Conservation (phyloP, 2,888 invertebrate species). For the Drosophila kuntzei region DNA sequence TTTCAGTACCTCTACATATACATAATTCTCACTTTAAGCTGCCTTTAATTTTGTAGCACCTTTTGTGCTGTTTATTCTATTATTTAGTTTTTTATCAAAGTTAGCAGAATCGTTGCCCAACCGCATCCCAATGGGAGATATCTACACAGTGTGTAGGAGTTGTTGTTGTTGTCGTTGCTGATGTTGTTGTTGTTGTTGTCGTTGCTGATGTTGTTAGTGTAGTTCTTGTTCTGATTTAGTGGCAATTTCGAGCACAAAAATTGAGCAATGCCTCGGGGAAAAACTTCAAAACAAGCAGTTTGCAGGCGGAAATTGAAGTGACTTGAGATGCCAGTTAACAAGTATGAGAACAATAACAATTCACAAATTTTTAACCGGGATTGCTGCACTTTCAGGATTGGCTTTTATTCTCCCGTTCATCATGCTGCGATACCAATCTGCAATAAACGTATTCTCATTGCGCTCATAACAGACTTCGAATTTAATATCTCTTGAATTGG, state of each 20-base stretch:
- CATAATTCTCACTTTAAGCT: conserved; percentile 32
- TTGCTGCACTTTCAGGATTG: not conserved
- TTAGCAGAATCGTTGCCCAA: conserved; percentile 31
- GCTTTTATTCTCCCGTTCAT: not conserved
- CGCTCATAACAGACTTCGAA: not conserved
- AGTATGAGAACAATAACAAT: conserved; percentile 51
- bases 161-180: conserved; percentile 13
- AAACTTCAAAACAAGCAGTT: conserved; percentile 60
- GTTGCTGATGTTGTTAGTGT: conserved; percentile 21
- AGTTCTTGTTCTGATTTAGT: conserved; percentile 72
- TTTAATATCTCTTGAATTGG: not conserved
- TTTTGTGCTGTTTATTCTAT: conserved; percentile 72
- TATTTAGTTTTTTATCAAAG: conserved; percentile 78
- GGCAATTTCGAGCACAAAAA: conserved; percentile 75
- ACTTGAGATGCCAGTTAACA: conserved; percentile 54
- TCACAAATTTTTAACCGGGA: conserved; percentile 5
- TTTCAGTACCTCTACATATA: conserved; percentile 13
- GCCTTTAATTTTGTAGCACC: conserved; percentile 69
- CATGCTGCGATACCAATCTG: conserved; percentile 17
- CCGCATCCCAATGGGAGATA: conserved; percentile 38
- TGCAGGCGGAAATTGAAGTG: conserved; percentile 68
- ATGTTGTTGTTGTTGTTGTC: too few relatives aligned
- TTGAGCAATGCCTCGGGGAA: conserved; percentile 61
- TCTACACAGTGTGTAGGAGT: conserved; percentile 63
- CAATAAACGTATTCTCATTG: conserved; percentile 1